Conservation (phyloP, 2,888 invertebrate genomes). For the Patella caerulea region DNA sequence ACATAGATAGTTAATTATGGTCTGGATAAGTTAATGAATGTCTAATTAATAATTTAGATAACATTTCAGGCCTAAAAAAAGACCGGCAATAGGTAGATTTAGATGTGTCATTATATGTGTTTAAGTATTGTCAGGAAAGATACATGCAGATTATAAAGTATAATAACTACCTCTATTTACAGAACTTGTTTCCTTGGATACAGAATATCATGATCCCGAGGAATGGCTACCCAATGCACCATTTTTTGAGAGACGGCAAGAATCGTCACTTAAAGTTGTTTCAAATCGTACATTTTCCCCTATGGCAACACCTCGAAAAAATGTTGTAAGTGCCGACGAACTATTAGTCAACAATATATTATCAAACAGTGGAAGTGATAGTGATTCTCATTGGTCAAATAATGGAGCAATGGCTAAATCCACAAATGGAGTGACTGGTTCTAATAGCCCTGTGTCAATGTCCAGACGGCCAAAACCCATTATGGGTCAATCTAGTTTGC, state of each 20-base stretch:
- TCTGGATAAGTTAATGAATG: too few species aligned
- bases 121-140: too few species aligned
- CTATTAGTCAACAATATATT: not conserved
- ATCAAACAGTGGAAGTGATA: constrained; percentile 8
- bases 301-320: not conserved
- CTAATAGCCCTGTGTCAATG: constrained; percentile 19
- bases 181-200: constrained; percentile 65
- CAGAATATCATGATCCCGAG: constrained; percentile 62
- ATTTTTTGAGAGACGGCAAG: constrained; percentile 8
- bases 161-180: constrained; percentile 14
- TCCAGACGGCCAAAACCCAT: constrained; percentile 43
- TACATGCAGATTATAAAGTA: too few species aligned
- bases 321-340: not conserved
- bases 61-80: too few species aligned
- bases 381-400: constrained; percentile 13
- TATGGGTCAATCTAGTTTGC: constrained; percentile 54
- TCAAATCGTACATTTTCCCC: constrained; percentile 7
- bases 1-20: too few species aligned
- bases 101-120: too few species aligned
- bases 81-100: too few species aligned
- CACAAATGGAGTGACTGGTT: constrained; percentile 11
- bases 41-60: too few species aligned
- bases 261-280: not conserved
- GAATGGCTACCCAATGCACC: constrained; percentile 48
- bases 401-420: not conserved